Conservation (phyloP, 92 coral and sea anemone species). For the Scolanthus callimorphus region DNA sequence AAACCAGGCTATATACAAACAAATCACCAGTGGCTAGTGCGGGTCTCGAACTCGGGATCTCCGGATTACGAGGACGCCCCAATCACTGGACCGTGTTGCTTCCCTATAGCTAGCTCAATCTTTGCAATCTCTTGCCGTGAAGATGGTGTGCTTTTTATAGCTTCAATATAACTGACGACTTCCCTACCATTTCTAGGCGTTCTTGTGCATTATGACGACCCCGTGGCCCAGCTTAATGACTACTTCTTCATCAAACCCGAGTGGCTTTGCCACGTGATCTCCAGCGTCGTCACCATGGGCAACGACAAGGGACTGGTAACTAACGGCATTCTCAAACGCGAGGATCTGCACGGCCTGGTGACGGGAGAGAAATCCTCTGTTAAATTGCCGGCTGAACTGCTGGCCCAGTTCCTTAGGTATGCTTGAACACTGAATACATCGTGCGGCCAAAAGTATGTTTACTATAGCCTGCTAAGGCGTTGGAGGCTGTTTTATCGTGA, state of each 20-base stretch:
- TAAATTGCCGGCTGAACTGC: conserved; percentile 33
- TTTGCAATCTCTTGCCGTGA: no score
- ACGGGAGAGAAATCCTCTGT: conserved; percentile 38
- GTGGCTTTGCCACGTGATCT: conserved; percentile 74
- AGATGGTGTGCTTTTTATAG: no score
- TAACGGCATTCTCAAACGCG: conserved; percentile 53
- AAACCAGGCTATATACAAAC: no score
- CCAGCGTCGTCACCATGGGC: conserved; percentile 45
- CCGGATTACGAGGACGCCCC: no score
- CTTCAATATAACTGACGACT: no score
- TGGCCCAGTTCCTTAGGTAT: conserved; percentile 79
- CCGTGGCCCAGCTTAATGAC: conserved; percentile 74
- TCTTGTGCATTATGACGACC: conserved; percentile 78
- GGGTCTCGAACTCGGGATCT: no score
- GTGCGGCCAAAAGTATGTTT: no score
- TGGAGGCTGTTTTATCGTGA: no score
- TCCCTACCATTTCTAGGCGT: conserved; percentile 49
- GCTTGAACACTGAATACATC: no score
- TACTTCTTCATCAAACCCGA: conserved; percentile 77
- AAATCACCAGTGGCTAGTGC: no score
- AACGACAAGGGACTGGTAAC: conserved; percentile 27
- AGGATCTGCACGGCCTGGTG: conserved; percentile 43
- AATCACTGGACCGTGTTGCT: no score
- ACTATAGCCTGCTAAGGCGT: no score
- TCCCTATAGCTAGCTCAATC: background rate